A percentile compares a stretch with the other conserved stretches of the same genome.
Conservation (phyloP, 2,888 invertebrate species). For the Zygogramma bicolorata region DNA sequence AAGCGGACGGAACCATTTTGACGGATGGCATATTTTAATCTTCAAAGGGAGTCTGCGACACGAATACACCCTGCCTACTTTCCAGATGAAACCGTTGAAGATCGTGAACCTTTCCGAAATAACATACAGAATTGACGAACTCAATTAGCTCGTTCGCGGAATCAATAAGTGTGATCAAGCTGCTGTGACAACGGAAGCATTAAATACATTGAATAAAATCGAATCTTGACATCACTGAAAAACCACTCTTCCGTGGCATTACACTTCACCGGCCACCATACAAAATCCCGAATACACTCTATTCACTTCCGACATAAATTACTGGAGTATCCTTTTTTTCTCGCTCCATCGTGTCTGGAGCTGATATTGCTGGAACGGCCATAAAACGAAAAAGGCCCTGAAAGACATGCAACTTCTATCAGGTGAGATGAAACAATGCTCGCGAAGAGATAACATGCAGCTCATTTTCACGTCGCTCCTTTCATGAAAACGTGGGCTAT, state of each 20-base stretch:
- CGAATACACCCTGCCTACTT: too few species aligned
- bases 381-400: neutral
- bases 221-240: neutral
- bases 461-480: neutral
- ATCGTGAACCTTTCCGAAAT: too few species aligned
- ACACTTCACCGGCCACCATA: conserved; percentile 10
- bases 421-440: neutral
- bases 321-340: neutral
- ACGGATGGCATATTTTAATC: too few species aligned
- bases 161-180: neutral
- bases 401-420: conserved; percentile 6
- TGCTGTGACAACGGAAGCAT: neutral
- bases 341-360: neutral
- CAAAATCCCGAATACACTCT: conserved; percentile 12
- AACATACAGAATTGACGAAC: too few species aligned
- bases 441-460: neutral
- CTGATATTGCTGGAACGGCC: conserved; percentile 2
- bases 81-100: too few species aligned
- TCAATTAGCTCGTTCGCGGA: neutral
- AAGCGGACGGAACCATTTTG: too few species aligned
- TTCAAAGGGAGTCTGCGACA: too few species aligned
- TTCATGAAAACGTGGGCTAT: neutral
- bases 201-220: conserved; percentile 3
- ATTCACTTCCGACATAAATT: conserved; percentile 9
- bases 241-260: conserved; percentile 2